Base-by-base conservation (phyloP, 2,888 invertebrate genomes). In the Congeria kusceri region DNA sequence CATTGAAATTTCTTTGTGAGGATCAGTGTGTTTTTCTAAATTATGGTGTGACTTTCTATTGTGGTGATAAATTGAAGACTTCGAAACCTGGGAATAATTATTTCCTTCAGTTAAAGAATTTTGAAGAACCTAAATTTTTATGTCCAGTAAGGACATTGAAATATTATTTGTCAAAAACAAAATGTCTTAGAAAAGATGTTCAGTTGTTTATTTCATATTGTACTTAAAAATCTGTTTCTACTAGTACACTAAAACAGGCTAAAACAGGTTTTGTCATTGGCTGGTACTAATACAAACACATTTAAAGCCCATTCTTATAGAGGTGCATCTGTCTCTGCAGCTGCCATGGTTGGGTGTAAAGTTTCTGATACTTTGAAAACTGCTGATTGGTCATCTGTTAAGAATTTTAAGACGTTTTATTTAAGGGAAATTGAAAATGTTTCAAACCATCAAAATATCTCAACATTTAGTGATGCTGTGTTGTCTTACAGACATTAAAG, bases 351-450 rank as follows among this genome's bases (percentile, higher is more conserved):
- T 20, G 66, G 66, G 23, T 58, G 68, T 64, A 46, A 53, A 28
- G 3, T 70, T 11, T 18, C 27, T 18, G 59, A 65, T 18, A 76
- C 70, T 61, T 25, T 70, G 4, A 70, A 49, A 53, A 65, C 65
- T 29, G 76, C 70, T 5, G 61, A 66, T 49, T 76, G 70, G 76
- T 59, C 65, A 3, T 70, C 76, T 27, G 64, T 39, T 25, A 76
- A 63, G 28, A 75, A 58, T 47, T 75, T 69, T 25, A 23, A 39
- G 9, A 57, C 63, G 32, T 75, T 63, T 59, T 75, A 75, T 58
- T 56, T 64, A 11, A 49, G 72, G 58, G 53, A 53, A 2, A 7
- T 28, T 5, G 18, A 20, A 7, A 23, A 32, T 32, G 32, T 7
- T 9, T 7, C 11, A 5, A 7, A 53, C 13, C 53, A 53, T 5